Evolutionary conservation across 2,113 vertebrate genomes (phyloP).

Genomic region (Argyrosomus japonicus): DNA sequence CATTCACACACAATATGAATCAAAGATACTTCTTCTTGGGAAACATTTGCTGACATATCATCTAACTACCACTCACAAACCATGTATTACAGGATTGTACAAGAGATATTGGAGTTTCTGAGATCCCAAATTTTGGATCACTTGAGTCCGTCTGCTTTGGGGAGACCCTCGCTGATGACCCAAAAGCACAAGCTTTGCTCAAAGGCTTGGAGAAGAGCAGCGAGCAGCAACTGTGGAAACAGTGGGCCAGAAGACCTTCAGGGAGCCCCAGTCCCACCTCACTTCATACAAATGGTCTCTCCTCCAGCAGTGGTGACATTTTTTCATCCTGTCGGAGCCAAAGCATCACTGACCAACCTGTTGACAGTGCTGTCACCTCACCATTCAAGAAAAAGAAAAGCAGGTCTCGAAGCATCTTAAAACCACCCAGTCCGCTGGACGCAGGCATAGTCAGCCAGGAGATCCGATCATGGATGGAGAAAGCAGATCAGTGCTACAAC

Average conservation of each 20-base stretch:
- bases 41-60: neutral
- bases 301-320: neutral
- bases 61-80: neutral
- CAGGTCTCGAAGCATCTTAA: neutral
- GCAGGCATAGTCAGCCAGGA: slow-evolving; percentile 26
- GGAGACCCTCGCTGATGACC: neutral
- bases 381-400: slow-evolving; percentile 7
- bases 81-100: slow-evolving; percentile 38
- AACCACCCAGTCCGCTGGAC: slow-evolving; percentile 51
- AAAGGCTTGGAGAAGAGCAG: slow-evolving; percentile 47
- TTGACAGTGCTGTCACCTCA: neutral
- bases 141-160: slow-evolving; percentile 23
- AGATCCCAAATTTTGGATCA: slow-evolving; percentile 53
- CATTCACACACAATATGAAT: neutral
- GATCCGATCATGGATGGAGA: slow-evolving; percentile 63
- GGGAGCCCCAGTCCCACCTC: neutral
- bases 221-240: slow-evolving; percentile 66
- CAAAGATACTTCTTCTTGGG: neutral
- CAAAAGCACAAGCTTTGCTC: slow-evolving; percentile 43
- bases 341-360: neutral
- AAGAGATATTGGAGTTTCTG: slow-evolving; percentile 1
- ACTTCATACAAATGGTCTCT: neutral
- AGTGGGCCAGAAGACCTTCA: slow-evolving; percentile 53
- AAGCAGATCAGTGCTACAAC: slow-evolving; percentile 3
- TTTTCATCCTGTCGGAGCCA: neutral